Evolutionary conservation across 2,888 invertebrate species (phyloP).

Genomic region (Spialia ferax): DNA sequence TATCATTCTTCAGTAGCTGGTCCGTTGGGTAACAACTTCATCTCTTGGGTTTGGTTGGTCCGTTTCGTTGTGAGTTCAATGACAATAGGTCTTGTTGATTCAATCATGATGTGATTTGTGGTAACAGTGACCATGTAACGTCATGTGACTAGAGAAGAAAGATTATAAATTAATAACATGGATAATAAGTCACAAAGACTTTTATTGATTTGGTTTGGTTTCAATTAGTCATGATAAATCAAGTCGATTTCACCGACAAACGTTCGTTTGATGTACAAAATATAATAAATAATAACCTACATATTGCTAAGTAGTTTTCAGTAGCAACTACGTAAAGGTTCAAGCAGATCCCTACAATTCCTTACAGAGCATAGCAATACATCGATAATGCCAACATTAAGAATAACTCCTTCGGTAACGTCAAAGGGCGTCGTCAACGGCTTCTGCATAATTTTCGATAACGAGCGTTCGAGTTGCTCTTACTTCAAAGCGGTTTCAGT

Average conservation of each 20-base stretch:
- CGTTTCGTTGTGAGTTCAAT: too few relatives aligned
- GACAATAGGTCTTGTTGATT: not conserved
- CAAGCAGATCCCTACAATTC: conserved; percentile 16
- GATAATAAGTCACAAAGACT: too few relatives aligned
- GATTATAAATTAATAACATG: too few relatives aligned
- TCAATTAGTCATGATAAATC: not conserved
- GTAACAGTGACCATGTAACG: too few relatives aligned
- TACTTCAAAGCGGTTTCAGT: conserved; percentile 84
- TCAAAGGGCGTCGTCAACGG: conserved; percentile 79
- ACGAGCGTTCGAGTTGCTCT: conserved; percentile 80
- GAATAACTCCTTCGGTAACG: conserved; percentile 61
- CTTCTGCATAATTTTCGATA: conserved; percentile 81
- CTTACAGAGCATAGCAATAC: conserved; percentile 13
- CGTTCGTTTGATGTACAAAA: conserved; percentile 6
- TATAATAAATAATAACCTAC: too few relatives aligned
- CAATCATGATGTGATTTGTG: too few relatives aligned
- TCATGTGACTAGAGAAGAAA: too few relatives aligned
- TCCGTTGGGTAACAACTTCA: not conserved
- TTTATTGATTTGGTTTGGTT: too few relatives aligned
- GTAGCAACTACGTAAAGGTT: conserved; percentile 19
- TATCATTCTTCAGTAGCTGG: not conserved
- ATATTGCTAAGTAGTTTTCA: not conserved
- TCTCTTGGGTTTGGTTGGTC: not conserved
- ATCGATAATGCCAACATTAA: conserved; percentile 57
- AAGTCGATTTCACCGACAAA: not conserved